Percentiles rank a stretch among this genome's conserved stretches.
Evolutionary conservation across 2,113 vertebrate genomes (phyloP).

Genomic region (Zosterops lateralis): DNA sequence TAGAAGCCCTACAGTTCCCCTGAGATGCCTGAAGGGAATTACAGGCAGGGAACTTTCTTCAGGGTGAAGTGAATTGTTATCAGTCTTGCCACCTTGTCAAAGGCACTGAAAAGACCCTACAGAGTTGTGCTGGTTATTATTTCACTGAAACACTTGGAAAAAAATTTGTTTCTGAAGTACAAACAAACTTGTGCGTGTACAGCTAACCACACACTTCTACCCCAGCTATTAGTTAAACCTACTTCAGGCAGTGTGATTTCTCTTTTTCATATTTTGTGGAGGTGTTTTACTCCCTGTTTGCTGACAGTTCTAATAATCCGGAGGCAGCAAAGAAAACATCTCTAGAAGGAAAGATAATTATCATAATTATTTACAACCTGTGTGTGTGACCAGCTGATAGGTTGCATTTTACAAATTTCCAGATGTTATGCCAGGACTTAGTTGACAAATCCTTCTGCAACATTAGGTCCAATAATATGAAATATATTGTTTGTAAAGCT

Average conservation of each 20-base stretch:
- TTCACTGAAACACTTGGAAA: not conserved
- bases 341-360: not conserved
- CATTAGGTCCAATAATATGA: not conserved
- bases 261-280: not conserved
- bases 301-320: not conserved
- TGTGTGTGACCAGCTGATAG: not conserved
- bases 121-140: not conserved
- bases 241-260: not conserved
- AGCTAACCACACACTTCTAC: not conserved
- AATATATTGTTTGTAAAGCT: not conserved
- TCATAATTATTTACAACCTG: not conserved
- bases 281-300: not conserved
- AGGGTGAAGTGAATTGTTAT: not conserved
- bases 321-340: not conserved
- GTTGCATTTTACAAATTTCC: not conserved
- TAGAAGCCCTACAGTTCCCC: not conserved
- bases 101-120: not conserved
- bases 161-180: not conserved
- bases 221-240: not conserved
- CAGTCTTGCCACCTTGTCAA: constrained; percentile 6
- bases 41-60: not conserved
- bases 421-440: not conserved
- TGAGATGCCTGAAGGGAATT: not conserved
- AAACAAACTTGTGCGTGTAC: not conserved
- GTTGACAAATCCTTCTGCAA: not conserved